phyloP scores from a whole-genome alignment of 2,113 vertebrate species.

The Rutilus rutilus region DNA sequence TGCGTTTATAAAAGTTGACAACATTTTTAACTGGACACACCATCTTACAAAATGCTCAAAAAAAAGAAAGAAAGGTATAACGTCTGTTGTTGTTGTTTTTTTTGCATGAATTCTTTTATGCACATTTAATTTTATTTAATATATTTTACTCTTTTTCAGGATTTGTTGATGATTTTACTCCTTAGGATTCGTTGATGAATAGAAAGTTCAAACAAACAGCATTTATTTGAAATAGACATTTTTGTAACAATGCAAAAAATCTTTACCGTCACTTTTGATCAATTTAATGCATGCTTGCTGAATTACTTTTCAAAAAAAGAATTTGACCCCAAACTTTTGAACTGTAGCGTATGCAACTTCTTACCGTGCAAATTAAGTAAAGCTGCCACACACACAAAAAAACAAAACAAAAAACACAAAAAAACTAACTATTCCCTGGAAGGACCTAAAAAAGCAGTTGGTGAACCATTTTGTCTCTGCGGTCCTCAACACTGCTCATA shows the following conservation, averaged over 20 bases:
- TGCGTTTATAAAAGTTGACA: not conserved
- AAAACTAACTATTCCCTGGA: not conserved
- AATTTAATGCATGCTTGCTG: no score
- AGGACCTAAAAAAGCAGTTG: not conserved
- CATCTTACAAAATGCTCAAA: not conserved
- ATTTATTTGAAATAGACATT: no score
- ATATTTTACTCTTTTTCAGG: not conserved
- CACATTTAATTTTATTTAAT: not conserved
- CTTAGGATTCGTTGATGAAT: not conserved
- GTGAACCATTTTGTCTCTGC: not conserved
- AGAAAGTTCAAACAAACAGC: not conserved
- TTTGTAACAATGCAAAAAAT: no score
- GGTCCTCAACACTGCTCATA: not conserved
- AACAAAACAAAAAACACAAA: no score
- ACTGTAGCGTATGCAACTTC: no score
- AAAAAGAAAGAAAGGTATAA: not conserved
- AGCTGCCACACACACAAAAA: no score
- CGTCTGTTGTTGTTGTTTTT: not conserved
- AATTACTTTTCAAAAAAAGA: no score
- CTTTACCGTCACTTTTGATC: no score
- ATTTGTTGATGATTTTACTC: not conserved
- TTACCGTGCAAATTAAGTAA: no score
- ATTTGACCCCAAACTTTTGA: no score
- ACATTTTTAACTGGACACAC: no score
- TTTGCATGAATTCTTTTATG: not conserved